Base-by-base conservation (phyloP, 2,113 vertebrate genomes). In the Bettongia penicillata region DNA sequence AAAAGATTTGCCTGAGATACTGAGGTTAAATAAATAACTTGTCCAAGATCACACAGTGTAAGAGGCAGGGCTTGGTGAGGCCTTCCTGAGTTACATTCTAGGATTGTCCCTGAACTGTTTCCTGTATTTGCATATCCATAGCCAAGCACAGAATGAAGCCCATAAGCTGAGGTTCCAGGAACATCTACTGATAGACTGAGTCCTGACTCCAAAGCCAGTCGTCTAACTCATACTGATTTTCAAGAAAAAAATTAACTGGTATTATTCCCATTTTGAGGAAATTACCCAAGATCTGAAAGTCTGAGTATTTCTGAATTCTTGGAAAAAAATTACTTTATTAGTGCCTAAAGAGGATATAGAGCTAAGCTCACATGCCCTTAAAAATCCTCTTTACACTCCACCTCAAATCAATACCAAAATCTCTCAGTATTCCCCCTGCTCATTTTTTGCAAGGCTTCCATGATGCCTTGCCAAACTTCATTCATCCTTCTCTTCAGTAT, bases 301-400 rank as follows among this genome's bases (percentile, higher is more conserved):
- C 12, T 37, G 31, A 37, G 31, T 31, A 68, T 37, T 37, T n/a
- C 31, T 68, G 61, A 11, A n/a, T 68, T 68, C 61, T 68, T 68
- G 61, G 61, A 37, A 16, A 61, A 26, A 91, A 91, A 90, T 90
- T 48, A 90, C 93, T 12, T 94, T 50, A 91, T 84, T 96, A 84
- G 28, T 93, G 53, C 24, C 31, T 22, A 14, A 89, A 96, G 11
- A 61, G 26, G 43, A 92, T 94, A 90, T 53, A 68, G 28, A 68
- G 19, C n/a, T 48, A 77, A 89, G 50, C 4, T 77, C 48, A 28
- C 43, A 92, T 26, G 14, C 16, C 52, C 5, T 90, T n/a, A 12
- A 90, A 94, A 89, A 14, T n/a, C 24, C 43, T 51, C 77, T 3
- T 12, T 2, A 22, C 51, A 8, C 1, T 8, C 55, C 26, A 26